Percentiles rank a stretch among this genome's conserved stretches.
phyloP scores from a whole-genome alignment of 2,888 invertebrate species.

The Epirrhoe alternata region DNA sequence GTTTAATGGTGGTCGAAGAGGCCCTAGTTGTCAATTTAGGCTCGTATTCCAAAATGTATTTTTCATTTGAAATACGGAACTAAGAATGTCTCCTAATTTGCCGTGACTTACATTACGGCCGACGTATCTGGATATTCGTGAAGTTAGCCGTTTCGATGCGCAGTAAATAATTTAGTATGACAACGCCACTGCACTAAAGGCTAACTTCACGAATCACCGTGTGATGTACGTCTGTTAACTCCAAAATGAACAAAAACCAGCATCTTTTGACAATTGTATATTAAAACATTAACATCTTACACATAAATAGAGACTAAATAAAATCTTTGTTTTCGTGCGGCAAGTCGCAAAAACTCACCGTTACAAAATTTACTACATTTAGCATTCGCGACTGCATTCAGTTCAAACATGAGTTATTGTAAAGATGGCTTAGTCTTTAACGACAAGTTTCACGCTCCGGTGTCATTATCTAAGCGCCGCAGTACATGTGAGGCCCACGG shows the following conservation, averaged over 20 bases:
- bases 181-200: no score
- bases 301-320: slow-evolving; percentile 38
- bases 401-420: slow-evolving; percentile 18
- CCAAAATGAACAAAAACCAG: slow-evolving; percentile 39
- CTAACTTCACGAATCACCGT: no score
- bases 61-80: not conserved
- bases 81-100: slow-evolving; percentile 5
- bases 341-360: slow-evolving; percentile 28
- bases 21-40: not conserved
- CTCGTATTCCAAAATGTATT: not conserved
- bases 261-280: slow-evolving; percentile 35
- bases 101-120: not conserved
- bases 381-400: slow-evolving; percentile 15
- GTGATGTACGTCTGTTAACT: slow-evolving; percentile 10
- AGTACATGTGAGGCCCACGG: slow-evolving; percentile 14
- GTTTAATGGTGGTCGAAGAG: not conserved
- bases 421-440: slow-evolving; percentile 9
- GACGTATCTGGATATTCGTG: no score
- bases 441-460: slow-evolving; percentile 18
- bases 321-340: slow-evolving; percentile 38
- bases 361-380: slow-evolving; percentile 16
- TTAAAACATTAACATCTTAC: slow-evolving; percentile 40
- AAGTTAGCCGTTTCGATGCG: no score
- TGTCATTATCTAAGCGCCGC: slow-evolving; percentile 7
- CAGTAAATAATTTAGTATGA: no score